A percentile compares a stretch with the other conserved stretches of the same genome.
These are phyloP conservation scores for Zonotrichia leucophrys DNA, from an alignment of 2,113 vertebrate genomes.

Conservation along the genomic window DNA sequence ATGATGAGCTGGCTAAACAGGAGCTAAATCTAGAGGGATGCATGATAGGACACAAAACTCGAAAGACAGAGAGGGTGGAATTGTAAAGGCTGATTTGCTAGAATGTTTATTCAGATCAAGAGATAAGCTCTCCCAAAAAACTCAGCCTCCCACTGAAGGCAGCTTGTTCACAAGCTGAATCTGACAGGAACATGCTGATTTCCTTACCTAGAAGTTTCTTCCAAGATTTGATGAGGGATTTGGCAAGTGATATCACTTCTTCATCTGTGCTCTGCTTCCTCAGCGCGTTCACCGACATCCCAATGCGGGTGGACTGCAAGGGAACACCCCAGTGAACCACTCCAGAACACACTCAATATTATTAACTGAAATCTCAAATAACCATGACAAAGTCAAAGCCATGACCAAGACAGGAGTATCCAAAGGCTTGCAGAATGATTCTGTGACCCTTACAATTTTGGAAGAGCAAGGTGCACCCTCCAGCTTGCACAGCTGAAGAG, in stretches of 20 bases:
- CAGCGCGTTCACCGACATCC: slow-evolving; percentile 95
- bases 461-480: fast-evolving
- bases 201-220: slow-evolving; percentile 90
- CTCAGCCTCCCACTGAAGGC: not conserved
- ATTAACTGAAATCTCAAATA: not conserved
- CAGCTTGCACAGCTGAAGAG: not conserved
- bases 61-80: not conserved
- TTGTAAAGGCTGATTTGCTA: not conserved
- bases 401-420: not conserved
- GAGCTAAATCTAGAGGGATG: not conserved
- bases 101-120: not conserved
- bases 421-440: not conserved
- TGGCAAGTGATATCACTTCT: slow-evolving; percentile 90
- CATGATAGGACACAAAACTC: not conserved
- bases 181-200: not conserved
- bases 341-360: not conserved
- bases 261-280: slow-evolving; percentile 94
- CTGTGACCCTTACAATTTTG: not conserved
- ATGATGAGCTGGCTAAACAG: not conserved
- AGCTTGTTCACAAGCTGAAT: not conserved
- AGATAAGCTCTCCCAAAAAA: not conserved
- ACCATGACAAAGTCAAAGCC: not conserved
- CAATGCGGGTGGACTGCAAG: slow-evolving; percentile 90
- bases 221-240: slow-evolving; percentile 96
- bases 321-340: not conserved